Evolutionary conservation across 2,888 invertebrate species (phyloP).

Genomic region (Hypselothyrea guttata): DNA sequence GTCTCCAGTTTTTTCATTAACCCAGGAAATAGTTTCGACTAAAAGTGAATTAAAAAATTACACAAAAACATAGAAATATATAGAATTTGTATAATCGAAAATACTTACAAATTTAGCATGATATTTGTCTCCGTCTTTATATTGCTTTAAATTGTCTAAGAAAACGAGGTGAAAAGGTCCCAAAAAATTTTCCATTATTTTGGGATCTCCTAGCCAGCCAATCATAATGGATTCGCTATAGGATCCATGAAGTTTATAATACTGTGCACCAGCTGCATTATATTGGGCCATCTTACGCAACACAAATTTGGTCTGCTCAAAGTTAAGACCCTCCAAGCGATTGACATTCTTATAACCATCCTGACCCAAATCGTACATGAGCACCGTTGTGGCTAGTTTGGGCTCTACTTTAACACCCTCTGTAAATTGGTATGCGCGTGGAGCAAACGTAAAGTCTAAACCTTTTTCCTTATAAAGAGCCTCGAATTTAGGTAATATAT

Average conservation of each 20-base stretch:
- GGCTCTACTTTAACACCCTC: constrained; percentile 30
- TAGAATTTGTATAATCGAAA: too few relatives aligned
- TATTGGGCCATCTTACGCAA: constrained; percentile 74
- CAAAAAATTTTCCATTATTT: constrained; percentile 14
- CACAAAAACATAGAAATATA: not conserved
- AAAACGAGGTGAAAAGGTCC: constrained; percentile 16
- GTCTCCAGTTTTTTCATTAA: not conserved
- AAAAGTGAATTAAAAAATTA: not conserved
- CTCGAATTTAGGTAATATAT: constrained; percentile 58
- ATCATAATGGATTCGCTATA: constrained; percentile 35
- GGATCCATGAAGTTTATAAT: constrained; percentile 48
- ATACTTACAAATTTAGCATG: constrained; percentile 53
- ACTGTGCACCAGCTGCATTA: constrained; percentile 74
- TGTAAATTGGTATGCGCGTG: constrained; percentile 42
- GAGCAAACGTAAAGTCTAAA: constrained; percentile 38
- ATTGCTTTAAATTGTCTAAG: constrained; percentile 32
- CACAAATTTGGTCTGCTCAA: constrained; percentile 68
- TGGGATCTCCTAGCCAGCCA: constrained; percentile 28
- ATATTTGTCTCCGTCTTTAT: constrained; percentile 41
- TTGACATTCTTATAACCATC: constrained; percentile 69
- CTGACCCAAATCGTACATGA: constrained; percentile 69
- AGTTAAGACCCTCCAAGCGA: constrained; percentile 69
- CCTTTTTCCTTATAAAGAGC: constrained; percentile 49
- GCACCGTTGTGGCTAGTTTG: constrained; percentile 41
- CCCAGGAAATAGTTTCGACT: constrained; percentile 8